Evolutionary conservation across 2,113 vertebrate genomes (phyloP), one percentile per base, ranked within the genome.

Genomic region (Podiceps cristatus): DNA sequence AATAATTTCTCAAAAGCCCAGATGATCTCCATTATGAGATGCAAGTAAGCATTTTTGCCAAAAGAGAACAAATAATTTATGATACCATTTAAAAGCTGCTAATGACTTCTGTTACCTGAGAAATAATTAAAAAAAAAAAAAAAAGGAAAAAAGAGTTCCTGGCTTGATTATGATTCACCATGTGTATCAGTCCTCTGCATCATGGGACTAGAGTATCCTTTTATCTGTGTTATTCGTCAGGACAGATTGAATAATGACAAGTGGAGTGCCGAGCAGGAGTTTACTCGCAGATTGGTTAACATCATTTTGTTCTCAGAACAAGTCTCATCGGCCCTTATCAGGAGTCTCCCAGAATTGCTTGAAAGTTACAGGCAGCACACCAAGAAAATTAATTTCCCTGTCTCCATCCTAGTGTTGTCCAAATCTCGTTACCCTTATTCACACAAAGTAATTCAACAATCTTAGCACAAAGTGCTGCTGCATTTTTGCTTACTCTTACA

Each of bases 281-380:
- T 94, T 88, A 93, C 94, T 95, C 66, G 58, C 83, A 96, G 94
- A 96, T 72, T 88, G 96, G 93, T 92, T 66, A 92, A 63, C 68
- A 93, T 90, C 63, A 69, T 95, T 96, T 96, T 92, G 71, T 86
- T 97, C 90, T 87, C 90, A 91, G 83, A 84, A 79, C 64, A 96
- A 72, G 75, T 86, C 93, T 94, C 87, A 78, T 40, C 17, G 68
- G 93, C 79, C 93, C 92, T 97, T 97, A 96, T 95, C 96, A 79
- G 60, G 90, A 94, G 63, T 40, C 62, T 77, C 91, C 63, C 72
- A 86, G 86, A 95, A 96, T 63, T 80, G 56, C 86, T 71, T 90
- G 81, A 91, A 96, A 96, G 89, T 91, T 95, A 84, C 71, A 95
- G 58, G 82, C 90, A 96, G 89, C 88, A 88, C 71, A 94, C 63